Evolutionary conservation across 2,888 invertebrate genomes (phyloP), one percentile per base, ranked within the genome.

Genomic region (Torymus auratus): DNA sequence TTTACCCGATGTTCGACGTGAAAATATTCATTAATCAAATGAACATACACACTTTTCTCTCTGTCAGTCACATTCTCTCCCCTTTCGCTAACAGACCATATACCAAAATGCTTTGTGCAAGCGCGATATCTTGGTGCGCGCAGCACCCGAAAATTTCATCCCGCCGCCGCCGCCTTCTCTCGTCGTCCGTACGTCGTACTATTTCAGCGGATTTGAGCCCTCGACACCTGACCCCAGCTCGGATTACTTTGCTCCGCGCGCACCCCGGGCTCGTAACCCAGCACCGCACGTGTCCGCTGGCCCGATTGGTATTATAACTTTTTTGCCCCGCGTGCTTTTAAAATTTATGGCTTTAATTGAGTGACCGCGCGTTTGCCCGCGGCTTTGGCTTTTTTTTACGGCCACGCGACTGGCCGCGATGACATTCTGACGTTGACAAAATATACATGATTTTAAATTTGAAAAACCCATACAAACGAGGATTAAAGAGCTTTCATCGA

Each of bases 161-260:
- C 62, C 56, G 70, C 62, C 79, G 41, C 7, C 7, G 41, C 5
- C 41, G 41, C 15, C 52, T 65, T 17, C 17, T 15, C 64, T n/a
- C 52, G n/a, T n/a, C 65, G 17, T n/a, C 65, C n/a, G n/a, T 56
- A 56, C 14, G 28, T 3, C 23, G 4, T 56, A 69, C 61, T 61
- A 61, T 69, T 62, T 76, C 53, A 62, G 68, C 23, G 11, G 58
- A 61, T 50, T 55, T n/a, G 13, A 23, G 7, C 55, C 56, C 73
- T 50, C 41, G 82, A 81, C 78, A 83, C 80, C 78, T 76, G 82
- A 83, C 60, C 65, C 82, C 61, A 67, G 71, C 70, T 84, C 76
- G 67, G 62, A 79, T 84, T 80, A 81, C 82, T 20, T 58, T 23
- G 23, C n/a, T 15, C 15, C 53, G 15, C 11, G 10, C 56, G 17